A percentile compares a stretch with the other conserved stretches of the same genome.
phyloP scores from a whole-genome alignment of 2,888 invertebrate species.

The Mythimna albipuncta region DNA sequence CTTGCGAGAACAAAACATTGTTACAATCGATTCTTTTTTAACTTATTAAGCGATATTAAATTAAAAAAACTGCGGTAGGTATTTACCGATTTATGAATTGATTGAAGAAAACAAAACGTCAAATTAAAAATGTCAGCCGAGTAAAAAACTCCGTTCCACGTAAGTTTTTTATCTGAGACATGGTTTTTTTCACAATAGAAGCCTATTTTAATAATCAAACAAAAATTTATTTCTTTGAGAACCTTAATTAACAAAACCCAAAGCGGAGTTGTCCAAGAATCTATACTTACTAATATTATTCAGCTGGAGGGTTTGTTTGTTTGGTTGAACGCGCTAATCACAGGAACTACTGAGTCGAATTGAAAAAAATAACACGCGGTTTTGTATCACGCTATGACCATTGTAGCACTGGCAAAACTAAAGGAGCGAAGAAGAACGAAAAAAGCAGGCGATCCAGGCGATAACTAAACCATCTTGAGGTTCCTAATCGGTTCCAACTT shows the following conservation, averaged over 20 bases:
- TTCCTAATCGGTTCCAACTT: background rate
- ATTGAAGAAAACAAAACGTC: constrained; percentile 75
- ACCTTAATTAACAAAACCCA: too few species aligned
- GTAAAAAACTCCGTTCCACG: constrained; percentile 61
- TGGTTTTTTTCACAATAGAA: background rate
- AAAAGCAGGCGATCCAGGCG: too few species aligned
- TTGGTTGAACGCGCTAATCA: too few species aligned
- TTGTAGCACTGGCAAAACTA: too few species aligned
- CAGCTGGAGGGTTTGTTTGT: too few species aligned
- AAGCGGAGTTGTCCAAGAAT: too few species aligned
- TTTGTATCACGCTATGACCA: too few species aligned
- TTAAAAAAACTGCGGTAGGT: constrained; percentile 70
- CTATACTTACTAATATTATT: too few species aligned
- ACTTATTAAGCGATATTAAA: constrained; percentile 52
- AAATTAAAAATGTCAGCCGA: constrained; percentile 71
- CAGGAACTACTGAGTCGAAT: too few species aligned
- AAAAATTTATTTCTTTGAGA: background rate
- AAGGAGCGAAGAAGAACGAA: too few species aligned
- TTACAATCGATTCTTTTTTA: constrained; percentile 62
- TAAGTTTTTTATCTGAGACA: background rate
- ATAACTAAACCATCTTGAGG: background rate
- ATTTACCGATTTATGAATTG: constrained; percentile 64
- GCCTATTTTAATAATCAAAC: too few species aligned
- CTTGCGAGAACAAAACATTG: constrained; percentile 88
- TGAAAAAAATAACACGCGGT: too few species aligned